Conservation (phyloP, 2,113 vertebrate species). For the Pomatostomus ruficeps region DNA sequence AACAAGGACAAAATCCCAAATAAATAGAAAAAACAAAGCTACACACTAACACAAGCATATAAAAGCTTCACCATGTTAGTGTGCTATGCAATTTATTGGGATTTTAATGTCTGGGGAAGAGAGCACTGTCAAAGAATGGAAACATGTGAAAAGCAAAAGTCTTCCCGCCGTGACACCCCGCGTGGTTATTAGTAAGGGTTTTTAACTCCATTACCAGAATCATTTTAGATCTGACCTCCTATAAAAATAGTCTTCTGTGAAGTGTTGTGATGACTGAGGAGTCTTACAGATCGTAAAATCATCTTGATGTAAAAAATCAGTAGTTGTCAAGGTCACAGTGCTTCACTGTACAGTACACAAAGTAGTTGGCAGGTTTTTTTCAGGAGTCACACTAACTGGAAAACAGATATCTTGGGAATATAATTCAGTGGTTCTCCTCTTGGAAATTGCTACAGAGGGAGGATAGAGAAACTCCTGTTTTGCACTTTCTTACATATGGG, state of each 20-base stretch:
- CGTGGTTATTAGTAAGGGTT: background rate
- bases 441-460: background rate
- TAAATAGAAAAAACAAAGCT: background rate
- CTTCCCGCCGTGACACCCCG: background rate
- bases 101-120: background rate
- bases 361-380: background rate
- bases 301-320: background rate
- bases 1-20: background rate
- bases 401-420: background rate
- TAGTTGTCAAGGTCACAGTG: background rate
- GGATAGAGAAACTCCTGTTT: background rate
- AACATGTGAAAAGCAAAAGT: background rate
- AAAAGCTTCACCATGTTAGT: background rate
- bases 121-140: background rate
- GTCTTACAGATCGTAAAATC: background rate
- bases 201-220: background rate
- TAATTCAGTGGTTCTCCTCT: background rate
- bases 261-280: background rate
- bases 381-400: background rate
- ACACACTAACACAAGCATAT: accelerated
- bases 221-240: background rate
- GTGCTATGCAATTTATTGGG: background rate
- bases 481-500: background rate
- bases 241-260: background rate
- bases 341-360: background rate